Conservation (phyloP, 2,113 vertebrate genomes). For the Ursus arctos region DNA sequence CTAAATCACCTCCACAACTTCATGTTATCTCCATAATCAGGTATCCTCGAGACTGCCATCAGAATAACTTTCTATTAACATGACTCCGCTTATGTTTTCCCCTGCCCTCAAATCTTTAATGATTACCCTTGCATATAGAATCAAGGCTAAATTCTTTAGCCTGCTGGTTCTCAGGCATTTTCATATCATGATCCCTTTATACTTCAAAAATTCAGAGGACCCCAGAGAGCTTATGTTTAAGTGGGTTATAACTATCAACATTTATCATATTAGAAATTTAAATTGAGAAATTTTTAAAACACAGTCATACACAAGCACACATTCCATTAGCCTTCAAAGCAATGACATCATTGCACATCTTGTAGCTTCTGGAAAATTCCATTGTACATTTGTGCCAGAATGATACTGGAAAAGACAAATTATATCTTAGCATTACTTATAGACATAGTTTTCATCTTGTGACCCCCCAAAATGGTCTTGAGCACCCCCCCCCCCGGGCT, state of each 20-base stretch:
- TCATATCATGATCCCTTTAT: neutral
- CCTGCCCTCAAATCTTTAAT: neutral
- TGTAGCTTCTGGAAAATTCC: neutral
- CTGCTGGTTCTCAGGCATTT: neutral
- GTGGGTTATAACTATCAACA: neutral
- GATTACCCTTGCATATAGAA: neutral
- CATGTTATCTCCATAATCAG: neutral
- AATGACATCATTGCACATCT: neutral
- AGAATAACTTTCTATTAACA: neutral
- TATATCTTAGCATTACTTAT: neutral
- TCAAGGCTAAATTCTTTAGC: neutral
- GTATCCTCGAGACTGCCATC: neutral
- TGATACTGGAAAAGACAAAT: neutral
- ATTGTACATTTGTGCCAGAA: neutral
- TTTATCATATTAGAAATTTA: slow-evolving; percentile 19
- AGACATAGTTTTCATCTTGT: neutral
- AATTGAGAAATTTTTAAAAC: neutral
- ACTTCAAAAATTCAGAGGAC: neutral
- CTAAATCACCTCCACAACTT: slow-evolving; percentile 18
- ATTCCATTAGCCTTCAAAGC: neutral
- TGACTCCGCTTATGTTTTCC: neutral
- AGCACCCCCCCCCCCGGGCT: neutral
- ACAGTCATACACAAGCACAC: neutral
- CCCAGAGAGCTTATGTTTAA: neutral
- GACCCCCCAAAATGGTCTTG: neutral